Evolutionary conservation across 1,140 invertebrate species (phyloP), one percentile per base, ranked within the genome.

Genomic region (Zaprionus camerounensis): DNA sequence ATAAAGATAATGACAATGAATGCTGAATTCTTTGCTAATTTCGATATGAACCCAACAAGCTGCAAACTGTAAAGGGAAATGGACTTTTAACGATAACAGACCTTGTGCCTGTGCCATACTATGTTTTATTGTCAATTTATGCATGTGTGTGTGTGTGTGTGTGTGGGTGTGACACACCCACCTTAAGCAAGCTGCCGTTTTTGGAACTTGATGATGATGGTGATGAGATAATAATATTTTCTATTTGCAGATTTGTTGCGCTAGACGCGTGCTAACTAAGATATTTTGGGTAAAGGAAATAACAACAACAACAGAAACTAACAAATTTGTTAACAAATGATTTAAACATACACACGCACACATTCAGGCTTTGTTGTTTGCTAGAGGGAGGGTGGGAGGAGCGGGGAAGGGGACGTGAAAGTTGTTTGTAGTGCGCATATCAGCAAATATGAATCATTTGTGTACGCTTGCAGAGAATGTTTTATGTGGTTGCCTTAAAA

Each of bases 191-290:
- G 46, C 34, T 70, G 44, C 17, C 20, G 46, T 51, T 51, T 51
- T 51, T 51, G 17, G 17, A 20, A 68, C 62, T 81, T 31, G 31
- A 31, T 70, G 65, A 84, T 31, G 9, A 28, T 28, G 28, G 3
- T 34, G 31, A 34, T 87, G 73, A 83, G 81, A 82, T 87, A 86
- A 86, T 84, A 72, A 80, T 81, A 71, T 85, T 90, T 90, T 87
- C 84, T 87, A 90, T 87, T 87, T 87, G 82, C 84, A 87, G 84
- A 87, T 87, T 81, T 81, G 74, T 68, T 75, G 83, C 81, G 70
- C 77, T 81, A 90, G 78, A 66, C 78, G 85, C 73, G 81, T 90
- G 78, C 72, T 87, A 90, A 82, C 56, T n/a, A 69, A 76, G 46
- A 63, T 26, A 58, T 57, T 77, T 83, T 70, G 81, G 83, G 87